phyloP scores from a whole-genome alignment of 2,888 invertebrate species.

The Aplocera efformata region DNA sequence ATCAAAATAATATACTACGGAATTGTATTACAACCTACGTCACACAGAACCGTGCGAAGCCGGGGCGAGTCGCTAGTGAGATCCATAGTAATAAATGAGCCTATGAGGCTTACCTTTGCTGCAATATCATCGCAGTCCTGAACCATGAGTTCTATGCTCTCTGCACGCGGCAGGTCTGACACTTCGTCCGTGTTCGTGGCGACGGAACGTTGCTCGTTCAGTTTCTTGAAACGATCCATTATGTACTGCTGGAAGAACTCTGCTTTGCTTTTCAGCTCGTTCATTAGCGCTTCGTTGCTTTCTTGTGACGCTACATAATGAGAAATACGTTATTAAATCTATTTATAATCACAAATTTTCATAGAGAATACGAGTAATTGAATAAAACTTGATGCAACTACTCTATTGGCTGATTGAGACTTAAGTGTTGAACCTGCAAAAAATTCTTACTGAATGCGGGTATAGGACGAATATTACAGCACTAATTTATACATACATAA shows the following conservation, averaged over 20 bases:
- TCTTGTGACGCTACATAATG: constrained; percentile 75
- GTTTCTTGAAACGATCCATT: constrained; percentile 70
- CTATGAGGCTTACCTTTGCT: constrained; percentile 48
- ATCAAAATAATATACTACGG: no score
- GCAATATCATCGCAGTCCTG: constrained; percentile 57
- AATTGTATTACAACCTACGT: no score
- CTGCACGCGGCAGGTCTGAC: constrained; percentile 8
- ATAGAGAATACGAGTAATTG: background rate
- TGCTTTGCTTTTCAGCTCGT: constrained; percentile 82
- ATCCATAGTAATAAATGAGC: no score
- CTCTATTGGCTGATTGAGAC: no score
- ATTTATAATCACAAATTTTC: no score
- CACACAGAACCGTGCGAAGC: no score
- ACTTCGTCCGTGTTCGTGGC: constrained; percentile 55
- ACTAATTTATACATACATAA: no score
- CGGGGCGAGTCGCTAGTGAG: no score
- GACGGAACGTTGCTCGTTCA: constrained; percentile 53
- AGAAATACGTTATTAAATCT: background rate
- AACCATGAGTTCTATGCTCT: constrained; percentile 48
- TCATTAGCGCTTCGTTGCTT: constrained; percentile 79
- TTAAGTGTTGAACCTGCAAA: no score
- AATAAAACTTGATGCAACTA: background rate
- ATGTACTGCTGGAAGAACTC: constrained; percentile 84
- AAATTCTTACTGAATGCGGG: no score
- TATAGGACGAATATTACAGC: no score